Base-by-base conservation (phyloP, 2,888 invertebrate genomes). In the Andrena praecox region DNA sequence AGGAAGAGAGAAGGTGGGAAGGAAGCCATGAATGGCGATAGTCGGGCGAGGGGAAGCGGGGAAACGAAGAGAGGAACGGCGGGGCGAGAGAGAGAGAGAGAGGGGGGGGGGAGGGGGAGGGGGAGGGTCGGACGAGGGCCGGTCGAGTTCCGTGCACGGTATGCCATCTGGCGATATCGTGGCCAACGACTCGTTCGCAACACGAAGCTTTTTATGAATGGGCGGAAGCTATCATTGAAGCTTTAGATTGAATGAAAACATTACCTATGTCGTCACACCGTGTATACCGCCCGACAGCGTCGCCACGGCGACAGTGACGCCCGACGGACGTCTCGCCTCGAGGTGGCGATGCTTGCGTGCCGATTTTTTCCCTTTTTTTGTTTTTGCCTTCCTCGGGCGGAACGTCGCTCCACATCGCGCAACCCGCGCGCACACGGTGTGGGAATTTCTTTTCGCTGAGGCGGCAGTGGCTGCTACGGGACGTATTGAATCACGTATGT, bases 181-280 rank as follows among this genome's bases (percentile, higher is more conserved):
- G 87, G 82, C 77, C 74, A 90, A 87, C 71, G 84, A 88, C 74
- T 64, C 79, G 81, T 72, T 86, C 83, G 87, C 87, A 86, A 88
- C 89, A 84, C 87, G 89, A 90, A 89, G 92, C 93, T 94, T 94
- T 93, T 94, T 94, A 94, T 94, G 94, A 94, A 94, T 94, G 94
- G 93, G 93, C 93, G 92, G 93, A 93, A 93, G 93, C 93, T 94
- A 94, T 94, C 94, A 94, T 94, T 94, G 93, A 94, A 93, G 93
- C 93, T 93, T 93, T 92, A 92, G 92, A 92, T 93, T 94, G 93
- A 94, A 94, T 94, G 94, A 93, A 94, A 93, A 93, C 93, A 93
- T 88, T 88, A 88, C 89, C 89, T 89, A 86, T 89, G 88, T 85
- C 88, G 89, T 88, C 88, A 84, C 85, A 84, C 85, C 89, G 82